Base-by-base conservation (phyloP, 1,140 invertebrate species). In the Fopius arisanus region DNA sequence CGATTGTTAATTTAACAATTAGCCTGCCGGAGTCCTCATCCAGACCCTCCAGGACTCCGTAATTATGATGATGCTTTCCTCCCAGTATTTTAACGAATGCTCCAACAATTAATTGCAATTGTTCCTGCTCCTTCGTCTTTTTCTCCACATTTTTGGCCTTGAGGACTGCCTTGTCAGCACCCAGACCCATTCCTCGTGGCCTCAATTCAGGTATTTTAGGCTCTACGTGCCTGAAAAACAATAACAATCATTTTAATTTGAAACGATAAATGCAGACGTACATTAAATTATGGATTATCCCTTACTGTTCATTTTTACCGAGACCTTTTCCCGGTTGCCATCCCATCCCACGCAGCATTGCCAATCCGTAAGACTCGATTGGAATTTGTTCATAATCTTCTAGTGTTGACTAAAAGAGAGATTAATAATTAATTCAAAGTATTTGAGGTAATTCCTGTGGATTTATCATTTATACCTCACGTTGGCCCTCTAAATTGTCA, bases 341-440 rank as follows among this genome's bases (percentile, higher is more conserved):
- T 0, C 97, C 97, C 97, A 98, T 98, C 37, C 97, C 97, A 79
- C 96, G 87, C 14, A 99, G 87, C 93, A 98, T 94, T 4, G 97
- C 97, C 79, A 96, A 76, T 6, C 97, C 97, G 93, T 93, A 99
- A 59, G 94, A 90, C 83, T 92, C 91, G 59, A 98, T 92, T 1
- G 97, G 97, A 65, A 98, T 92, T 78, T 91, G 89, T 80, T 98
- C 96, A 90, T 98, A 99, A 89, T 98, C 95, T 76, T 96, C 94
- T 33, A 96, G 81, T 4, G 92, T 92, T 19, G 95, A 91, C 91
- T 92, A 82, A 75, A 89, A 41, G 7, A 5, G 33, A 37, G 9
- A 37, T 3, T 37, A 37, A 10, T 37, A 37, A 37, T 37, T 37
- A 37, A 37, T 37, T 37, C 29, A 31, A 31, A 3, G 7, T 4